These are phyloP conservation scores for Casuarius casuarius DNA, from an alignment of 2,113 vertebrate species.

Conservation along the genomic window DNA sequence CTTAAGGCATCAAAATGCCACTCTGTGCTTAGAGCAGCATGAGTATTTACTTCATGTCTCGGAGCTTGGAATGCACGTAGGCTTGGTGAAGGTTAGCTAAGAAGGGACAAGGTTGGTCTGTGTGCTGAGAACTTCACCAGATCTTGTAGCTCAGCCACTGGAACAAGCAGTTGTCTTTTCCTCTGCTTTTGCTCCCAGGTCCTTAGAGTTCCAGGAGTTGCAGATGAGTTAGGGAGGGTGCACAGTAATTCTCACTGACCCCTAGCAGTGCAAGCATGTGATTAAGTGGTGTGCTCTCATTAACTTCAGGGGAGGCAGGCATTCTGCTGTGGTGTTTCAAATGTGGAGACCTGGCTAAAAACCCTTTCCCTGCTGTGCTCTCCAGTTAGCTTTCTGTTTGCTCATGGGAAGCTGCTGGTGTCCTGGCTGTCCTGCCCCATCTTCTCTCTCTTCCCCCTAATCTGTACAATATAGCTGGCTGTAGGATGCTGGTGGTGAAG, in stretches of 20 bases:
- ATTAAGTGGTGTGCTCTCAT: background rate
- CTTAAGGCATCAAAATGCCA: background rate
- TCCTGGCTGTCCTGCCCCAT: background rate
- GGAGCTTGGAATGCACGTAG: background rate
- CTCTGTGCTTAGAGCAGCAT: background rate
- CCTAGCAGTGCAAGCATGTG: background rate
- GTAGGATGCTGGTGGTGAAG: background rate
- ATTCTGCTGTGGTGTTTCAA: background rate
- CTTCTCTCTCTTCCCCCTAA: background rate
- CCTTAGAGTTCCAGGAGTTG: background rate
- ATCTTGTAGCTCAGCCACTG: background rate
- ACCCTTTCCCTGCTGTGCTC: background rate
- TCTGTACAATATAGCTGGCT: background rate
- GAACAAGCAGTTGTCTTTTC: background rate
- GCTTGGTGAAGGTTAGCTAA: background rate
- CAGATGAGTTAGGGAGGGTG: too few relatives aligned
- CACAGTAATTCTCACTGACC: background rate
- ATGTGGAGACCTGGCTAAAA: background rate
- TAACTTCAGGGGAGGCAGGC: background rate
- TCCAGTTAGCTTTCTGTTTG: background rate
- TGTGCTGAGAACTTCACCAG: background rate
- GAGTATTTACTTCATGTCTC: too few relatives aligned
- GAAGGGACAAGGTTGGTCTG: background rate
- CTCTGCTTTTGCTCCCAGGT: background rate
- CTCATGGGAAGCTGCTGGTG: background rate